These are phyloP conservation scores for Macrobrachium rosenbergii DNA, from an alignment of 1,140 invertebrate genomes.

Conservation along the genomic window DNA sequence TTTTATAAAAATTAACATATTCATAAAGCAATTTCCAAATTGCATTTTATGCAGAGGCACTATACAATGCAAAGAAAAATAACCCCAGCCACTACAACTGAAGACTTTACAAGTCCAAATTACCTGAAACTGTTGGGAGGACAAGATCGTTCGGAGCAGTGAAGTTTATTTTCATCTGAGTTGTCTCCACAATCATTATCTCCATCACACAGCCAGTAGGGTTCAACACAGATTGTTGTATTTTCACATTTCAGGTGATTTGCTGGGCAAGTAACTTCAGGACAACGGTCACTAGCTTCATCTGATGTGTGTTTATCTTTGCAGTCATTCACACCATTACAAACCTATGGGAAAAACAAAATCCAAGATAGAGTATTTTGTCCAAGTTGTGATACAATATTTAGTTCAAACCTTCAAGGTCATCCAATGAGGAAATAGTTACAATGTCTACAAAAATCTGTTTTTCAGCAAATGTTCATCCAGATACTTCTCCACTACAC, in stretches of 20 bases:
- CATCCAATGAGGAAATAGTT: too few relatives aligned
- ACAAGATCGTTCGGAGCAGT: conserved; percentile 89
- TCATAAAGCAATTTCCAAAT: background rate
- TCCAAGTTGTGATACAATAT: too few relatives aligned
- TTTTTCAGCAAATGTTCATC: too few relatives aligned
- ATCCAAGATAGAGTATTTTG: conserved; percentile 25
- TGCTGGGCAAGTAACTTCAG: conserved; percentile 85
- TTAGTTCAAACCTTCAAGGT: too few relatives aligned
- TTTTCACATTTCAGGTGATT: conserved; percentile 93
- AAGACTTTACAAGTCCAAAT: conserved; percentile 8
- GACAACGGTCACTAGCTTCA: conserved; percentile 88
- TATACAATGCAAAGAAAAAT: background rate
- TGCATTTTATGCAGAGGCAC: background rate
- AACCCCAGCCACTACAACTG: background rate
- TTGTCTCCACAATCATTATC: conserved; percentile 97
- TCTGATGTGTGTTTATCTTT: conserved; percentile 94
- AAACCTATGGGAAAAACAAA: conserved; percentile 75
- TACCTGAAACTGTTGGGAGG: conserved; percentile 89
- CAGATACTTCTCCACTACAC: too few relatives aligned
- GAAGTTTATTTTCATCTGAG: conserved; percentile 91
- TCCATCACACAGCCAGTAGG: conserved; percentile 94
- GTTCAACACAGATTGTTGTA: conserved; percentile 95
- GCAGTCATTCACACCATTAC: conserved; percentile 94
- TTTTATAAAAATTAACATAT: background rate
- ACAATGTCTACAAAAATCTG: too few relatives aligned